These are phyloP conservation scores for Corydoras maculifer DNA, from an alignment of 2,113 vertebrate species.

Conservation along the genomic window DNA sequence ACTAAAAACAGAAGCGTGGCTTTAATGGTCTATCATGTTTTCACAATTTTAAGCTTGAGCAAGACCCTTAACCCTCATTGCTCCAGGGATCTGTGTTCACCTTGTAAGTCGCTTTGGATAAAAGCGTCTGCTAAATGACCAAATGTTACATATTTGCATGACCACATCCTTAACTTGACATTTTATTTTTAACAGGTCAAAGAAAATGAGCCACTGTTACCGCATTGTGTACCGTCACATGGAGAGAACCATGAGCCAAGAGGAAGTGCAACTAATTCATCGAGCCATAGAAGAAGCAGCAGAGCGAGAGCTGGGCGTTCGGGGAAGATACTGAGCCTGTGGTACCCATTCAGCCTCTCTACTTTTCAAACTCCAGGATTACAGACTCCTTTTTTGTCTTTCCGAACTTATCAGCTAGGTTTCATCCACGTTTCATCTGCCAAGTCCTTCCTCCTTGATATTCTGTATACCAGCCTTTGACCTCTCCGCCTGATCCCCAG, in stretches of 20 bases:
- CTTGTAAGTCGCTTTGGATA: too few species aligned
- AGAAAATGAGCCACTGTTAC: conserved; percentile 84
- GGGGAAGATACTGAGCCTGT: conserved; percentile 74
- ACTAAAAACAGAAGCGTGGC: too few species aligned
- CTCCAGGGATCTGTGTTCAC: too few species aligned
- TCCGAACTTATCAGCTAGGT: not conserved
- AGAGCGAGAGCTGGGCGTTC: conserved; percentile 73
- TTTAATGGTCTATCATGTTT: too few species aligned
- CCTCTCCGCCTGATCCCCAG: not conserved
- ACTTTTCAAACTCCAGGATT: not conserved
- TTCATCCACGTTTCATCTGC: not conserved
- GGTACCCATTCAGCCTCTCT: not conserved
- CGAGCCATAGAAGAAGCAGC: conserved; percentile 64
- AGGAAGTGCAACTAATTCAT: conserved; percentile 74
- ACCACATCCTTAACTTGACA: not conserved
- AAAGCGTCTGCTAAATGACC: too few species aligned
- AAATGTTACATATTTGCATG: too few species aligned
- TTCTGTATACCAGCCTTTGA: conserved; percentile 4
- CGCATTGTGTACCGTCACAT: conserved; percentile 85
- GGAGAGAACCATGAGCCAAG: conserved; percentile 81
- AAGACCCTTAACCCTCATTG: too few species aligned
- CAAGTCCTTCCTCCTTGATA: not conserved
- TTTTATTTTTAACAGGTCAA: conserved; percentile 61
- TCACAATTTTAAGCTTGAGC: too few species aligned
- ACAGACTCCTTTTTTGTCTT: not conserved